These are phyloP conservation scores for Otolemur garnettii DNA, from an alignment of 2,113 vertebrate genomes.

Conservation along the genomic window DNA sequence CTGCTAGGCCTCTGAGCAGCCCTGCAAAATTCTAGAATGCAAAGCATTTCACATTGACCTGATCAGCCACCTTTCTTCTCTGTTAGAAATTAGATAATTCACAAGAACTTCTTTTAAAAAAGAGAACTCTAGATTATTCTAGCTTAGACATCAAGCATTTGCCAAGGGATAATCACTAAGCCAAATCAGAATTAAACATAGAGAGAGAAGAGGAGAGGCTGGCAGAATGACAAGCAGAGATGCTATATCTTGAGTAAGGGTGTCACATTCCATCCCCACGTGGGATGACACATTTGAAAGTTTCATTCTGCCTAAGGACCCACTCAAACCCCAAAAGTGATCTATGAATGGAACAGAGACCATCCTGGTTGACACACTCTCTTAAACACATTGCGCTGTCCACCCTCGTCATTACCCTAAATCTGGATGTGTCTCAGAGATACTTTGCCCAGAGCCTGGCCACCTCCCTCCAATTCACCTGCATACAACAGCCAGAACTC, in stretches of 20 bases:
- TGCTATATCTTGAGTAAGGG: accelerated
- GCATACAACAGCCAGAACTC: background rate
- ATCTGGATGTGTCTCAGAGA: background rate
- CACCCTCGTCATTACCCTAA: background rate
- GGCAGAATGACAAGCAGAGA: background rate
- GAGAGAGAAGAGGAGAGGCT: background rate
- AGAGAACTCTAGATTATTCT: background rate
- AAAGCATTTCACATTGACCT: background rate
- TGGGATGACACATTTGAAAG: background rate
- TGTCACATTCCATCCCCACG: background rate
- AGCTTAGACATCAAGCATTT: background rate
- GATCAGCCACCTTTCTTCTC: background rate
- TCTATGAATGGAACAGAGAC: background rate
- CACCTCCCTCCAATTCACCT: no score
- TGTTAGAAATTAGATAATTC: background rate
- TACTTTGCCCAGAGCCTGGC: background rate
- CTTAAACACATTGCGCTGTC: background rate
- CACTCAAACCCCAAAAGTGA: background rate
- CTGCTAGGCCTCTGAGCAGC: accelerated
- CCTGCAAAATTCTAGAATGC: background rate
- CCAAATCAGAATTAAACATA: background rate
- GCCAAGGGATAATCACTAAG: background rate
- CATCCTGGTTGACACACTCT: background rate
- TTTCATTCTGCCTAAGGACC: background rate
- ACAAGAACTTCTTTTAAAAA: background rate